Evolutionary conservation across 2,888 invertebrate genomes (phyloP).

Genomic region (Drosophila leonis): DNA sequence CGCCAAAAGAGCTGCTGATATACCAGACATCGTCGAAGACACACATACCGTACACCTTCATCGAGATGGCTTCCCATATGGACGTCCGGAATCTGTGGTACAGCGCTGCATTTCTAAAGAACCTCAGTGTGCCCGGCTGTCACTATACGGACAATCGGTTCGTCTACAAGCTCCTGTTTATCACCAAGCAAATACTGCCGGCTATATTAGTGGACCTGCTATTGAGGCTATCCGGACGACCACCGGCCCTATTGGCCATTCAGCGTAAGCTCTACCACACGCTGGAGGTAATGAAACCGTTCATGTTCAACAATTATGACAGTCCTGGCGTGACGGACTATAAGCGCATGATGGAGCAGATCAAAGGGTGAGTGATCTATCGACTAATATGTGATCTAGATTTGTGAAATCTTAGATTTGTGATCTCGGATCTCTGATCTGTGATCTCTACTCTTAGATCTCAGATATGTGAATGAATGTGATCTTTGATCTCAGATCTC

Average conservation of each 20-base stretch:
- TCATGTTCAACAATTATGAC: constrained; percentile 70
- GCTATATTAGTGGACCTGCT: constrained; percentile 63
- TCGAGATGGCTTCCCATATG: constrained; percentile 52
- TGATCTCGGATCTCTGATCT: constrained; percentile 1
- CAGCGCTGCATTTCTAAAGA: constrained; percentile 57
- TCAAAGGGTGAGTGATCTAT: constrained; percentile 54
- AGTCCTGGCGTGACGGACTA: constrained; percentile 64
- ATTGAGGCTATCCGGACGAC: constrained; percentile 55
- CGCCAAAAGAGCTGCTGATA: constrained; percentile 57
- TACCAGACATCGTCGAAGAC: constrained; percentile 64
- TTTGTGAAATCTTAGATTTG: neutral
- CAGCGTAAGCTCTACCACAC: constrained; percentile 62
- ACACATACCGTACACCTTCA: constrained; percentile 58
- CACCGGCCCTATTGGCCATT: constrained; percentile 66
- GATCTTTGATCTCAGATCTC: neutral
- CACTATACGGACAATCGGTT: constrained; percentile 60
- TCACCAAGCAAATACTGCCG: constrained; percentile 75
- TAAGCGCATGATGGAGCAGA: constrained; percentile 23
- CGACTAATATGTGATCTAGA: neutral
- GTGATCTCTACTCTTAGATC: neutral
- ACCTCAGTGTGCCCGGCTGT: constrained; percentile 61
- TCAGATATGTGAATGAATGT: neutral
- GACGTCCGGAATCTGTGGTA: constrained; percentile 56
- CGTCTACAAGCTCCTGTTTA: constrained; percentile 55
- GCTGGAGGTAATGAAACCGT: constrained; percentile 72